Base-by-base conservation (phyloP, 2,113 vertebrate species). In the Callipepla californica region DNA sequence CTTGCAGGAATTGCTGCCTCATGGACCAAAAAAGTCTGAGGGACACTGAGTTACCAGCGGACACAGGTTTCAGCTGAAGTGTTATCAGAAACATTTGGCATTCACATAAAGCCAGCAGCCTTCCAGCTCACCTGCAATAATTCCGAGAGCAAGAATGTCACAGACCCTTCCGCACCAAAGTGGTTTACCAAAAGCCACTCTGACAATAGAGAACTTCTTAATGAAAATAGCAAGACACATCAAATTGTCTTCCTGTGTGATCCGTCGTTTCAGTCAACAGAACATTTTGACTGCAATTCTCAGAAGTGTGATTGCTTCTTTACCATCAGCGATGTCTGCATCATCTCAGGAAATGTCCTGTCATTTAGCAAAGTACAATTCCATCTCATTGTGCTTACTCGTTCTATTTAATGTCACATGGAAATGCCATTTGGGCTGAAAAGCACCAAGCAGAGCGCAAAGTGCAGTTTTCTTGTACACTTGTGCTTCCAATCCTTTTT, bases 231-330 rank as follows among this genome's bases (percentile, higher is more conserved):
- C 6, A 30, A 57, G 55, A 28, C 8, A 16, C 44, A 53, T 25
- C 42, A 86, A 15, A 23, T 23, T n/a, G 22, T 30, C 12, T 61
- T 90, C 66, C 30, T 38, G 21, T 3, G 13, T 11, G 21, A 16
- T 45, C 70, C 50, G 28, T 57, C 16, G 50, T 34, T 81, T 79
- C 47, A 51, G 17, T 26, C 50, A 55, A 23, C 50, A 32, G 14
- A 34, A 7, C 26, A 87, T 79, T 87, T 85, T 77, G 66, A 82
- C 15, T 47, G 68, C 40, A 69, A 42, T 77, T 36, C 63, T 85
- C 47, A 70, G 45, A 80, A 80, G 3, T 50, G 6, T 9, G 26
- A 73, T 42, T 74, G 18, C 12, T 77, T 83, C 45, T 78, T 80
- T 80, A 67, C 21, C 34, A 65, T 5, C 28, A 21, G n/a, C 32